A percentile compares a stretch with the other conserved stretches of the same genome.
These are phyloP conservation scores for Laticauda laticaudata DNA, from an alignment of 2,113 vertebrate genomes.

Conservation along the genomic window DNA sequence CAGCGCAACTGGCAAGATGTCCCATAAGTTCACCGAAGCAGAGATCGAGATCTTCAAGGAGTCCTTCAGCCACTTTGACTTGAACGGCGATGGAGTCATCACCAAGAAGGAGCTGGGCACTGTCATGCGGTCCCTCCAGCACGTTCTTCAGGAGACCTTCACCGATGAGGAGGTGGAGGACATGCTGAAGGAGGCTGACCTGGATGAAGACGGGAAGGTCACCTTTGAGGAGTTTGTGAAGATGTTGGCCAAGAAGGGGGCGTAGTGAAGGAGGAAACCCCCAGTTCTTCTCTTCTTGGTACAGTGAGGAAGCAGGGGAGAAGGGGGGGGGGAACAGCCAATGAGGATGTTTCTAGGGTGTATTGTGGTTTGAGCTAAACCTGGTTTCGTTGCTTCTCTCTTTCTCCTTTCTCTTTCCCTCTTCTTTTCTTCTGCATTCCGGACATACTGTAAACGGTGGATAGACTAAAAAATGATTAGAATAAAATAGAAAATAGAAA, in stretches of 20 bases:
- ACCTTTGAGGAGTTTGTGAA: background rate
- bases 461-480: background rate
- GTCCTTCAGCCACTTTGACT: conserved; percentile 84
- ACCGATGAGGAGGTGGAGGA: background rate
- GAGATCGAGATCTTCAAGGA: conserved; percentile 78
- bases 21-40: conserved; percentile 52
- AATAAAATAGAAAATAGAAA: too few species aligned
- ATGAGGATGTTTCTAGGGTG: background rate
- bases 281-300: background rate
- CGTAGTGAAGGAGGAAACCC: background rate
- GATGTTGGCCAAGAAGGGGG: background rate
- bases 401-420: background rate
- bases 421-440: background rate
- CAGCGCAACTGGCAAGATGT: conserved; percentile 26
- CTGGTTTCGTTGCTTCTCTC: background rate
- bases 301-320: background rate
- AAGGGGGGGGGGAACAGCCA: too few species aligned
- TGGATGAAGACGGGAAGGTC: background rate
- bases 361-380: background rate
- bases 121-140: conserved; percentile 83
- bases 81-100: conserved; percentile 83
- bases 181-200: background rate
- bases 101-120: conserved; percentile 81
- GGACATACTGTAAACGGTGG: background rate
- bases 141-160: conserved; percentile 15